phyloP scores from a whole-genome alignment of 2,888 invertebrate species.

The Acanthacorydalis orientalis region DNA sequence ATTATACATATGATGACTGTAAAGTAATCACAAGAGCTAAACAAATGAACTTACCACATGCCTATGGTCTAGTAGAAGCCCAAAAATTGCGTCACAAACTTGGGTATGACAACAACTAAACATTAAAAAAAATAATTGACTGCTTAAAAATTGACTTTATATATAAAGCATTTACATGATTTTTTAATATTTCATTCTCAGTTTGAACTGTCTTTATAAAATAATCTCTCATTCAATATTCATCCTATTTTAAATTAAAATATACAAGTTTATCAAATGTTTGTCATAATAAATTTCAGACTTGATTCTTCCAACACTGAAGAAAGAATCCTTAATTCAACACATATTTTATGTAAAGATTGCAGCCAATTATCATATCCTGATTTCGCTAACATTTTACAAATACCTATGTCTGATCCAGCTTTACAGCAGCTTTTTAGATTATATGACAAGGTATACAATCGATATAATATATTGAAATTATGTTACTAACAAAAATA shows the following conservation, averaged over 20 bases:
- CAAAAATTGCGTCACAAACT: conserved; percentile 58
- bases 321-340: conserved; percentile 26
- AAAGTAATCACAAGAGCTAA: conserved; percentile 70
- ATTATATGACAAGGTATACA: conserved; percentile 44
- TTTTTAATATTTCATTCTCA: too few species aligned
- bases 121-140: too few species aligned
- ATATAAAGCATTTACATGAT: too few species aligned
- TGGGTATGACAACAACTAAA: conserved; percentile 33
- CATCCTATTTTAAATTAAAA: too few species aligned
- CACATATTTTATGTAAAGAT: conserved; percentile 20
- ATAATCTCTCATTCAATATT: too few species aligned
- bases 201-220: too few species aligned
- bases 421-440: conserved; percentile 43
- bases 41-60: conserved; percentile 61
- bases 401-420: conserved; percentile 35
- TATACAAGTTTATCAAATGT: background rate
- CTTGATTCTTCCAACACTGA: conserved; percentile 37
- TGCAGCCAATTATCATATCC: conserved; percentile 23
- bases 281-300: conserved; percentile 20
- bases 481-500: too few species aligned
- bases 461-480: too few species aligned
- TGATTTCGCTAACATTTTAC: conserved; percentile 47
- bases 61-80: conserved; percentile 58
- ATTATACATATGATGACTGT: conserved; percentile 88
- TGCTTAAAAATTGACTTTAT: too few species aligned